Evolutionary conservation across 2,797 vertebrate genomes (phyloP).

Genomic region (Silurus lanzhouensis): DNA sequence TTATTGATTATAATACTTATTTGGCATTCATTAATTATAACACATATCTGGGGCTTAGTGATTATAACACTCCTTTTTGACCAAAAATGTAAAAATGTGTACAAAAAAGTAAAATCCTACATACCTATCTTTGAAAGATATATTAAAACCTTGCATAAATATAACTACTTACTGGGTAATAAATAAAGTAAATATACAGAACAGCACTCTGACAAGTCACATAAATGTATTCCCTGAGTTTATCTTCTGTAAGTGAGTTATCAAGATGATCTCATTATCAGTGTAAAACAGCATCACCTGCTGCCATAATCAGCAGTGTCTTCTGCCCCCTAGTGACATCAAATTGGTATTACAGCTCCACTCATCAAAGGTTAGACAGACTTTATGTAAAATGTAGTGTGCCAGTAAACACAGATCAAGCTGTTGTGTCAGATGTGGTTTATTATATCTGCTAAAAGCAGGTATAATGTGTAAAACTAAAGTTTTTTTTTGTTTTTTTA

Average conservation of each 20-base stretch:
- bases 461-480: too few relatives aligned
- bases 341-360: constrained; percentile 1
- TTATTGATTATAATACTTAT: too few relatives aligned
- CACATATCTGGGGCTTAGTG: too few relatives aligned
- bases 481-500: too few relatives aligned
- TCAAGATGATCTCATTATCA: not conserved
- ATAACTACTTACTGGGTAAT: not conserved
- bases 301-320: not conserved
- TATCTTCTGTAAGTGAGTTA: constrained; percentile 9
- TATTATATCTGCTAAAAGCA: constrained; percentile 6
- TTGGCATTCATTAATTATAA: too few relatives aligned
- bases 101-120: too few relatives aligned
- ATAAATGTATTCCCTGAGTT: not conserved
- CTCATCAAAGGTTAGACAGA: not conserved
- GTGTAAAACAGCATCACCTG: not conserved
- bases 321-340: constrained; percentile 38
- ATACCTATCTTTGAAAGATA: too few relatives aligned
- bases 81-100: too few relatives aligned
- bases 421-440: constrained; percentile 10
- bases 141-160: not conserved
- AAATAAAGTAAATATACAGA: not conserved
- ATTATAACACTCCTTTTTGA: too few relatives aligned
- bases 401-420: constrained; percentile 10
- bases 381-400: not conserved
- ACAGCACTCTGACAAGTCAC: not conserved